phyloP scores from a whole-genome alignment of 35 echinoderm and acorn worm genomes.

The Nesometra sesokonis region DNA sequence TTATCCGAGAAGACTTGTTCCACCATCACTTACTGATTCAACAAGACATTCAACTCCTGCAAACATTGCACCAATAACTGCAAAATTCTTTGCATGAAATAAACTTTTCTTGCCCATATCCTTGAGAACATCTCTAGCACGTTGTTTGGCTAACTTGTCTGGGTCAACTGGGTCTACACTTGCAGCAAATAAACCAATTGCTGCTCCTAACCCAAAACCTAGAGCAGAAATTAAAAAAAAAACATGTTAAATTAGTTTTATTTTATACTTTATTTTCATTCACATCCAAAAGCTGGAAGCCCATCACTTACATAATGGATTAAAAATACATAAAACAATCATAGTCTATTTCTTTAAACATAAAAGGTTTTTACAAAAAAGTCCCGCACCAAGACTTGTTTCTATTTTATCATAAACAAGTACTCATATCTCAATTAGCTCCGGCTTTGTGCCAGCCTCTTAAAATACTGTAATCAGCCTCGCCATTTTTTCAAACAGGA shows the following conservation, averaged over 20 bases:
- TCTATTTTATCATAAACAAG: too few species aligned
- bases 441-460: too few species aligned
- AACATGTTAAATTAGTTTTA: neutral
- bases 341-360: too few species aligned
- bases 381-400: too few species aligned
- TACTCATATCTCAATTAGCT: too few species aligned
- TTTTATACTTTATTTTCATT: neutral
- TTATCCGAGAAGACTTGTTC: neutral
- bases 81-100: constrained; percentile 98
- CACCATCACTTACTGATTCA: constrained; percentile 74
- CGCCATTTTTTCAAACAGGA: too few species aligned
- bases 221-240: neutral
- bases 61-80: constrained; percentile 97
- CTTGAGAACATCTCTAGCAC: constrained; percentile 82
- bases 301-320: too few species aligned
- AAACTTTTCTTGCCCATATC: constrained; percentile 93
- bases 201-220: constrained; percentile 91
- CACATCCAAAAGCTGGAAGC: neutral
- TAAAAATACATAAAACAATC: neutral
- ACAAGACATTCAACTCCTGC: constrained; percentile 81
- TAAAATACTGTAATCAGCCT: too few species aligned
- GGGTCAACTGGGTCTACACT: constrained; percentile 88
- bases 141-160: constrained; percentile 68
- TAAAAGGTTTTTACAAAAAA: too few species aligned
- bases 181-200: constrained; percentile 88